Evolutionary conservation across 1,140 invertebrate species (phyloP), one percentile per base, ranked within the genome.

Genomic region (Trichonephila inaurata): DNA sequence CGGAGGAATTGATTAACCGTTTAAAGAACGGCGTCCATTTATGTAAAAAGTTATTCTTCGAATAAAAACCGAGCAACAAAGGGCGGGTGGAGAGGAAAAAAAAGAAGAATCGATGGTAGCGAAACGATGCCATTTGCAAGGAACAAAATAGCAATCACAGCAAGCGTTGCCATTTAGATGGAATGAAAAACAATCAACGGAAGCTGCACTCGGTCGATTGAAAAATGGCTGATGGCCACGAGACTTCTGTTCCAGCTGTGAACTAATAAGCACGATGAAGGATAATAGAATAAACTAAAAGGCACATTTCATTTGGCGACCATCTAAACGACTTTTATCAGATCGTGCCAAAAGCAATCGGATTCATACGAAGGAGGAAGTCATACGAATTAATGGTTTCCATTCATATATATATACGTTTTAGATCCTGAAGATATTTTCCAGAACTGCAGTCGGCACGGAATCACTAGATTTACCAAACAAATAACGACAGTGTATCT

Each of bases 161-260:
- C 69, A 72, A 16, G 24, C 69, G n/a, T 28, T 83, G 81, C 81
- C 81, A 83, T 83, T 83, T 21, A 4, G 40, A 21, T 10, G 40
- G 19, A 58, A 58, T 58, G 81, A 83, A 83, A 83, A 83, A 83
- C 44, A 83, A 83, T 83, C 81, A 83, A n/a, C 51, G 81, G 44
- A 83, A 83, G 21, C 21, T 83, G 28, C 69, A 16, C 69, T 72
- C 24, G 28, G 28, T 72, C 69, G 28, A 33, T 72, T 72, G 69
- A 72, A 72, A 72, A 72, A 72, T 72, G 28, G 69, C 28, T 24
- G 69, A 72, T 72, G 69, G 69, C 69, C 69, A 72, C 28, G 69
- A 72, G 28, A 72, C 28, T 33, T 14, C 69, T 72, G 28, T 18
- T 72, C 14, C 28, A 72, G 69, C 69, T 72, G 69, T 33, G 28